phyloP scores from a whole-genome alignment of 2,888 invertebrate genomes.

The Tetranychus piercei region DNA sequence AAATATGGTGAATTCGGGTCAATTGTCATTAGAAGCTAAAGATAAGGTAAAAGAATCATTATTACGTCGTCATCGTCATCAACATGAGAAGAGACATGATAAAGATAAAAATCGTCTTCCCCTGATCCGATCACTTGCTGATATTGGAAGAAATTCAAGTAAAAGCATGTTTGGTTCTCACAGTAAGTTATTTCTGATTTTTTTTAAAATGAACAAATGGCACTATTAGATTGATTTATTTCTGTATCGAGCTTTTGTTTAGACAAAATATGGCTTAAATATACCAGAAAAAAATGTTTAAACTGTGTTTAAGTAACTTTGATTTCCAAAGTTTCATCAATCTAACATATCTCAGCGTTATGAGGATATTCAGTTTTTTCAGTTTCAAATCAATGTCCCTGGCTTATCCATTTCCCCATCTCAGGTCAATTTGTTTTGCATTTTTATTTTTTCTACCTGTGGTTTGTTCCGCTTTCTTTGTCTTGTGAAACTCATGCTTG shows the following conservation, averaged over 20 bases:
- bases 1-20: conserved; percentile 60
- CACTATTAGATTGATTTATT: no score
- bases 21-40: conserved; percentile 49
- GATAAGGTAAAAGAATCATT: conserved; percentile 63
- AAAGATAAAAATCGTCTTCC: conserved; percentile 54
- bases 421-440: no score
- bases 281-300: background rate
- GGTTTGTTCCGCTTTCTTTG: no score
- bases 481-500: no score
- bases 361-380: no score
- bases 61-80: conserved; percentile 72
- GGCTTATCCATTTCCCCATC: no score
- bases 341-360: no score
- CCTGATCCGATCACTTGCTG: conserved; percentile 77
- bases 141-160: conserved; percentile 80
- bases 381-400: no score
- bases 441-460: background rate
- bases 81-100: conserved; percentile 53
- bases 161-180: conserved; percentile 55
- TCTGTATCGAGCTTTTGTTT: no score
- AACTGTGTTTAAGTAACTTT: background rate
- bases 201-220: background rate
- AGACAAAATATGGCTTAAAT: no score
- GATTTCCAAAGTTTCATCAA: no score
- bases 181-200: conserved; percentile 23